Percentiles rank a stretch among this genome's conserved stretches.
Conservation (phyloP, 2,113 vertebrate species). For the Laticauda laticaudata region DNA sequence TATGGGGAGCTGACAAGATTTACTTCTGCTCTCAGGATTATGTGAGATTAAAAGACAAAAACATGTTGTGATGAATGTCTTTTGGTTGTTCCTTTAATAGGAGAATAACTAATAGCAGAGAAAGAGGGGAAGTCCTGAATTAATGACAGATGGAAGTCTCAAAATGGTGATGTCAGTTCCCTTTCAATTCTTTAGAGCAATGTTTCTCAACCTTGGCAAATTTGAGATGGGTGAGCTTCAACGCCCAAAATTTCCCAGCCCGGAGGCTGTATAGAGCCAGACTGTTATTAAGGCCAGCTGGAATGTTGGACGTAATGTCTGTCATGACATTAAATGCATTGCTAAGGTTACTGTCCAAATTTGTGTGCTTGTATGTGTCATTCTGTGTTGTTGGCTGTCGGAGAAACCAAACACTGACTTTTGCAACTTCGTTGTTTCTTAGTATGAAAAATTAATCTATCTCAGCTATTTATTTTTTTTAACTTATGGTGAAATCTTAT, state of each 20-base stretch:
- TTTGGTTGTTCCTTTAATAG: neutral
- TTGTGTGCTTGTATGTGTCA: neutral
- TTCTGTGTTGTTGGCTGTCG: neutral
- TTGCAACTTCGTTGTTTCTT: neutral
- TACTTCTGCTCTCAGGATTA: neutral
- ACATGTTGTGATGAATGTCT: neutral
- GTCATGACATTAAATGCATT: neutral
- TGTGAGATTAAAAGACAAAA: neutral
- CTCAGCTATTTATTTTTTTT: neutral
- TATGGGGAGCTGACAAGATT: neutral
- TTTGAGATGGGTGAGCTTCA: neutral
- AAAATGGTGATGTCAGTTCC: neutral
- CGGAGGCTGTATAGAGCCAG: neutral
- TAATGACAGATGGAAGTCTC: neutral
- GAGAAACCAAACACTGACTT: neutral
- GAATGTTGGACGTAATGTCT: neutral
- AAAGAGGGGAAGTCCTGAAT: neutral
- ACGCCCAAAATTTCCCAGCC: neutral
- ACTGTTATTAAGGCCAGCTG: neutral
- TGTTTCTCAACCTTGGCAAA: neutral
- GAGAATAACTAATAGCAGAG: neutral
- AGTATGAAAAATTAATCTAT: neutral
- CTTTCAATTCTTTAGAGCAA: neutral
- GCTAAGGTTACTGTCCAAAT: neutral
- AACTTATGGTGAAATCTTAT: neutral